Evolutionary conservation across 2,797 vertebrate genomes (phyloP).

Genomic region (Lophura swinhoii): DNA sequence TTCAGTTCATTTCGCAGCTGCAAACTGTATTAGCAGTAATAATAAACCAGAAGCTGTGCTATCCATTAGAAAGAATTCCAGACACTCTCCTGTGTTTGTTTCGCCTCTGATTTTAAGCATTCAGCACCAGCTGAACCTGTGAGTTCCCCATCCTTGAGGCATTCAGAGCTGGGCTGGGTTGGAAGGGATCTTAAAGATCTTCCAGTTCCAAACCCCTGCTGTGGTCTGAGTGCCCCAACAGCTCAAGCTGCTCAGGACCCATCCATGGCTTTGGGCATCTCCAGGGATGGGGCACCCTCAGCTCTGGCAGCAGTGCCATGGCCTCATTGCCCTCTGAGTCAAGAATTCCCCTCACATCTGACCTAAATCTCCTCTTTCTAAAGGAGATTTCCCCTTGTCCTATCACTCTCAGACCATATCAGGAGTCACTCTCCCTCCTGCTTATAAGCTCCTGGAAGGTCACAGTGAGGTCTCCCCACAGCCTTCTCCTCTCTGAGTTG

Average conservation of each 20-base stretch:
- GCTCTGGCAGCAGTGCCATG: neutral
- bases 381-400: neutral
- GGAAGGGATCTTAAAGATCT: too few species aligned
- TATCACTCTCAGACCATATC: too few species aligned
- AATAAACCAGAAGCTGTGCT: conserved; percentile 73
- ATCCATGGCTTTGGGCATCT: neutral
- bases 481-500: neutral
- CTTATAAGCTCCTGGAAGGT: neutral
- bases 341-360: neutral
- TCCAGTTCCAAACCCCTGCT: neutral
- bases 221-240: neutral
- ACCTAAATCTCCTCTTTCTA: neutral
- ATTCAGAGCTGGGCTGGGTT: too few species aligned
- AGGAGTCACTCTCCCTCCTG: neutral
- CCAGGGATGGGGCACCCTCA: neutral
- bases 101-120: conserved; percentile 63
- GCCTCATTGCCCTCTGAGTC: neutral
- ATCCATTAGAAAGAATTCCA: conserved; percentile 71
- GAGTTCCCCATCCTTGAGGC: too few species aligned
- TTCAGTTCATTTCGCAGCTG: conserved; percentile 72
- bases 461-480: neutral
- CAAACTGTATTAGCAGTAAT: conserved; percentile 71
- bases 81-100: conserved; percentile 61
- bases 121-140: conserved; percentile 60
- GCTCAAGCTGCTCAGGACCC: neutral